phyloP scores from a whole-genome alignment of 2,797 vertebrate species.

The Spinus olivaceus region DNA sequence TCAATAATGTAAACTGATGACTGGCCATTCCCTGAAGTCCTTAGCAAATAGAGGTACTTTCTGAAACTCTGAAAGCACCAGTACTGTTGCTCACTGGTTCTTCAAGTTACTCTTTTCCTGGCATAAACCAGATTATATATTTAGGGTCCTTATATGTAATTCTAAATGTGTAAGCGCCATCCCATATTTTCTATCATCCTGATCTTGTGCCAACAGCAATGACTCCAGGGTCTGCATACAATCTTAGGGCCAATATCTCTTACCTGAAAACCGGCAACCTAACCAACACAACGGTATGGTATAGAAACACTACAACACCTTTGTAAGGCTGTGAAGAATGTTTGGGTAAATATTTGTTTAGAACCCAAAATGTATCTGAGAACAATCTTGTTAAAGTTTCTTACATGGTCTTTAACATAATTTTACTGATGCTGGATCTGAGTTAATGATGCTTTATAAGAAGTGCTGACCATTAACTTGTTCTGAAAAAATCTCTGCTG shows the following conservation, averaged over 20 bases:
- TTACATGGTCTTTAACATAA: neutral
- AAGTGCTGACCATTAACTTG: neutral
- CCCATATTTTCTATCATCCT: fast-evolving
- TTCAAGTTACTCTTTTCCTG: neutral
- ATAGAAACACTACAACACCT: neutral
- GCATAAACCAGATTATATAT: neutral
- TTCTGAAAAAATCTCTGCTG: neutral
- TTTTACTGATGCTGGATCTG: neutral
- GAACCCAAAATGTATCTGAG: neutral
- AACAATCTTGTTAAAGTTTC: neutral
- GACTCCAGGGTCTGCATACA: neutral
- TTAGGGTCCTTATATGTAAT: neutral
- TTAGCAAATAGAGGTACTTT: neutral
- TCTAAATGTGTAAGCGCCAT: neutral
- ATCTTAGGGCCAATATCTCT: neutral
- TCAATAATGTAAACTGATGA: neutral
- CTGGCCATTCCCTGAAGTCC: neutral
- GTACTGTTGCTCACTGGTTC: neutral
- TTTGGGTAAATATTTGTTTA: neutral
- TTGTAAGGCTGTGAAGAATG: neutral
- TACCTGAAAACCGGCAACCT: neutral
- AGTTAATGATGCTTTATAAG: neutral
- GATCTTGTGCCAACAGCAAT: neutral
- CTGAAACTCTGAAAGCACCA: neutral
- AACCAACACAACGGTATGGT: neutral